Percentiles rank a stretch among this genome's conserved stretches.
Conservation (phyloP, 2,797 vertebrate genomes). For the Acrossocheilus fasciatus region DNA sequence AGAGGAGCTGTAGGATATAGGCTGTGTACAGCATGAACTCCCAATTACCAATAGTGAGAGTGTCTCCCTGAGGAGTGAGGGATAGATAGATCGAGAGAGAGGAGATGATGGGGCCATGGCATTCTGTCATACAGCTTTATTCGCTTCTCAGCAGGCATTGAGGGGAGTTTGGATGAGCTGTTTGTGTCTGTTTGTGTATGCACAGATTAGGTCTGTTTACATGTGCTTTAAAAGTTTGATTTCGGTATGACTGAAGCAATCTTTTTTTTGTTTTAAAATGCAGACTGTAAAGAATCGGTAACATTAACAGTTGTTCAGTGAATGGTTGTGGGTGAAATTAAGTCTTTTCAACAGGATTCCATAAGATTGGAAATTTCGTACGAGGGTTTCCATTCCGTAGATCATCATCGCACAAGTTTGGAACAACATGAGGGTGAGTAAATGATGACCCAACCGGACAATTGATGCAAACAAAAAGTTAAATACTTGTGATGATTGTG, state of each 20-base stretch:
- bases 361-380: neutral
- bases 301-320: neutral
- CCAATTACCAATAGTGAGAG: conserved; percentile 60
- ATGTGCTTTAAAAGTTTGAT: conserved; percentile 1
- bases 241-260: neutral
- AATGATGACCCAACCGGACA: conserved; percentile 1
- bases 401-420: neutral
- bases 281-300: neutral
- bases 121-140: conserved; percentile 39
- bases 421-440: neutral
- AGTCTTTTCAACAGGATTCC: neutral
- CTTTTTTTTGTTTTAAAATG: neutral
- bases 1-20: conserved; percentile 40
- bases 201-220: neutral
- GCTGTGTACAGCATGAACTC: conserved; percentile 52
- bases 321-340: neutral
- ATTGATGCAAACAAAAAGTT: conserved; percentile 20
- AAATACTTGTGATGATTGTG: conserved; percentile 22
- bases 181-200: conserved; percentile 29
- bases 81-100: conserved; percentile 32
- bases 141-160: conserved; percentile 7
- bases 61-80: conserved; percentile 19
- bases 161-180: conserved; percentile 13
- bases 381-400: neutral
- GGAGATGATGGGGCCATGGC: conserved; percentile 28